A percentile compares a stretch with the other conserved stretches of the same genome.
Conservation (phyloP, 2,113 vertebrate genomes). For the Accipiter virgatus region DNA sequence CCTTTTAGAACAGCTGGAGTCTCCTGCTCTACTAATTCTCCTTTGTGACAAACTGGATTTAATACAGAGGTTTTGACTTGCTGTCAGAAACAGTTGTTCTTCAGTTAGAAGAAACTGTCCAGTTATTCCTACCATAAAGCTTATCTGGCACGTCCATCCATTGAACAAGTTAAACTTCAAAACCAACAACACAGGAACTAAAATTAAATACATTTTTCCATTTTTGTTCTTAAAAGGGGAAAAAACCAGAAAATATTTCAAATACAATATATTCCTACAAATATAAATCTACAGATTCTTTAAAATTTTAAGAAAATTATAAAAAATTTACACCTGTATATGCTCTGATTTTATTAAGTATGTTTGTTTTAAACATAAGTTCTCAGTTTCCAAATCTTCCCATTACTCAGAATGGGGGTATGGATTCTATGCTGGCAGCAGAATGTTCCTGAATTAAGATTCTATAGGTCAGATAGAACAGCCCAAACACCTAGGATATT, state of each 20-base stretch:
- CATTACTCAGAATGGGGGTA: neutral
- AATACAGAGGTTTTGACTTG: neutral
- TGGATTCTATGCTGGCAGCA: neutral
- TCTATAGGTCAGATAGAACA: neutral
- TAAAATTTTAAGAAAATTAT: neutral
- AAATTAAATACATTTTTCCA: neutral
- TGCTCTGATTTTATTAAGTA: neutral
- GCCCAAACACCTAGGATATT: neutral
- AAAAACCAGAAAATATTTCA: neutral
- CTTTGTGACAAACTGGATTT: neutral
- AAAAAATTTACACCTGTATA: neutral
- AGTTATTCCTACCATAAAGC: neutral
- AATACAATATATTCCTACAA: neutral
- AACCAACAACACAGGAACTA: neutral
- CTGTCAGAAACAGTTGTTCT: neutral
- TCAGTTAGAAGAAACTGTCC: neutral
- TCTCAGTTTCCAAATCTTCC: neutral
- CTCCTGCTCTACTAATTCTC: neutral
- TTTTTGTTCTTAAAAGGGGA: neutral
- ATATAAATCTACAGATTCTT: neutral
- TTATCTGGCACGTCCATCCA: neutral
- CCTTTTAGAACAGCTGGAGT: neutral
- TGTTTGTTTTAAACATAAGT: neutral
- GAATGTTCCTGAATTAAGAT: neutral
- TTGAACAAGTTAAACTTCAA: neutral